phyloP scores from a whole-genome alignment of 2,113 vertebrate genomes.

The Mus musculus region GRCm39 chr1:32197001-32197500 shows the following conservation, averaged over 20 bases:
- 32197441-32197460: too few relatives aligned
- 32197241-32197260: not conserved
- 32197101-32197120: not conserved
- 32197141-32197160: not conserved
- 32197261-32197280: not conserved
- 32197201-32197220: not conserved
- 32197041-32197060: not conserved
- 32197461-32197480: not conserved
- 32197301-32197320: not conserved
- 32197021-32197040: not conserved
- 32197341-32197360: not conserved
- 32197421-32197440: not conserved
- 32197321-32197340: not conserved
- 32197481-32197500: not conserved
- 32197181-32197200: slow-evolving; percentile 21
- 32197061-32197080: not conserved
- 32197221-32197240: not conserved
- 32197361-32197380: not conserved
- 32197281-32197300: not conserved
- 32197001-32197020: not conserved
- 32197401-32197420: not conserved
- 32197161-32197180: not conserved
- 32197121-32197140: not conserved
- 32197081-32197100: not conserved
- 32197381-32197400: not conserved